Conservation (phyloP, 2,113 vertebrate genomes). For the Arenaria interpres region DNA sequence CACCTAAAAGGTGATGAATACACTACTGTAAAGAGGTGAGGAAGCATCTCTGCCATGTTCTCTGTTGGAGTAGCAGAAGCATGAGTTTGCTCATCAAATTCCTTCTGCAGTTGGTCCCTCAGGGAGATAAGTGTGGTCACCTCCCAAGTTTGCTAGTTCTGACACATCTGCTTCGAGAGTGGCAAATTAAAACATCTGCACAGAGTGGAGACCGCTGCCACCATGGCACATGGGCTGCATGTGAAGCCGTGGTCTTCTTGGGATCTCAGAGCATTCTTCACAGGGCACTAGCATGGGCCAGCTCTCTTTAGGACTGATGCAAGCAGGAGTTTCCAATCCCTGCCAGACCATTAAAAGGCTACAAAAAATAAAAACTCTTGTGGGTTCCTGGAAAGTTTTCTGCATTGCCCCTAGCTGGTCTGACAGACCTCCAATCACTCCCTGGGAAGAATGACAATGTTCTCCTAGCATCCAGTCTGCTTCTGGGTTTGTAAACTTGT, state of each 20-base stretch:
- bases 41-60: background rate
- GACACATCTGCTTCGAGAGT: conserved; percentile 63
- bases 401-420: conserved; percentile 29
- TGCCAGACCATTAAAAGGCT: conserved; percentile 55
- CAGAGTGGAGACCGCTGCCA: conserved; percentile 7
- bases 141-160: conserved; percentile 15
- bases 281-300: conserved; percentile 31
- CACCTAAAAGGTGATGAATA: background rate
- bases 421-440: conserved; percentile 22
- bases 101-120: background rate
- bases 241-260: conserved; percentile 39
- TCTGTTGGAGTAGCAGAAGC: background rate
- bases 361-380: conserved; percentile 49
- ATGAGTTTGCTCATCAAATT: background rate
- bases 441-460: background rate
- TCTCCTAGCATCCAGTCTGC: background rate
- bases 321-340: conserved; percentile 41
- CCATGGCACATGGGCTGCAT: conserved; percentile 52
- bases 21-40: background rate
- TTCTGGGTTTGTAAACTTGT: background rate
- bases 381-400: conserved; percentile 54
- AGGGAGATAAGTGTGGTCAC: conserved; percentile 23
- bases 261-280: conserved; percentile 29
- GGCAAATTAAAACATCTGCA: conserved; percentile 55
- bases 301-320: conserved; percentile 42